Evolutionary conservation across 2,888 invertebrate genomes (phyloP).

Genomic region (Polydrusus cervinus): DNA sequence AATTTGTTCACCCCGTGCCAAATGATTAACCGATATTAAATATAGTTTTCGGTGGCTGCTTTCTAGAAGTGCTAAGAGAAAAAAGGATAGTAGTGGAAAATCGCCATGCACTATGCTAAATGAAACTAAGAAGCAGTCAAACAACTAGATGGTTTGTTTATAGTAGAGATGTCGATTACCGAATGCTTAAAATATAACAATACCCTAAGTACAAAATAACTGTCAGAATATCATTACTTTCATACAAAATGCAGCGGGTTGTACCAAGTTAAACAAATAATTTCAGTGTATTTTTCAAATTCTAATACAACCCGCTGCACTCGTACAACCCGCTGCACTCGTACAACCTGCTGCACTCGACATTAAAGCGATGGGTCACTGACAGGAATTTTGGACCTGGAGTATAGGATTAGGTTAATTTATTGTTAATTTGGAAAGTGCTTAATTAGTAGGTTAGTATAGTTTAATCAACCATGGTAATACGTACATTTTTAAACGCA

Average conservation of each 20-base stretch:
- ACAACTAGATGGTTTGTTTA: not conserved
- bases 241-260: too few species aligned
- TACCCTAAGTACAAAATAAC: too few species aligned
- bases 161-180: not conserved
- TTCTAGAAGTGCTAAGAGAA: not conserved
- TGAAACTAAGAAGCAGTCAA: constrained; percentile 47
- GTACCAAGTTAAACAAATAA: too few species aligned
- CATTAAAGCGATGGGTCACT: too few species aligned
- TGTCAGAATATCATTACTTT: too few species aligned
- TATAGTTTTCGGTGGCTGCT: constrained; percentile 19
- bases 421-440: constrained; percentile 20
- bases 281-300: too few species aligned
- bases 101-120: constrained; percentile 47
- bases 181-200: not conserved
- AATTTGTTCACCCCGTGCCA: constrained; percentile 1
- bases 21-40: not conserved
- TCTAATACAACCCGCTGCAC: too few species aligned
- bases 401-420: not conserved
- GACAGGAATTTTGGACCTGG: too few species aligned
- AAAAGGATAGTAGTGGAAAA: not conserved
- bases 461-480: constrained; percentile 27
- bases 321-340: too few species aligned
- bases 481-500: not conserved
- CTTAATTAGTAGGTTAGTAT: not conserved
- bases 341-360: too few species aligned